Evolutionary conservation across 92 coral and sea anemone species (phyloP).

Genomic region (Umimayanthus chanpuru): DNA sequence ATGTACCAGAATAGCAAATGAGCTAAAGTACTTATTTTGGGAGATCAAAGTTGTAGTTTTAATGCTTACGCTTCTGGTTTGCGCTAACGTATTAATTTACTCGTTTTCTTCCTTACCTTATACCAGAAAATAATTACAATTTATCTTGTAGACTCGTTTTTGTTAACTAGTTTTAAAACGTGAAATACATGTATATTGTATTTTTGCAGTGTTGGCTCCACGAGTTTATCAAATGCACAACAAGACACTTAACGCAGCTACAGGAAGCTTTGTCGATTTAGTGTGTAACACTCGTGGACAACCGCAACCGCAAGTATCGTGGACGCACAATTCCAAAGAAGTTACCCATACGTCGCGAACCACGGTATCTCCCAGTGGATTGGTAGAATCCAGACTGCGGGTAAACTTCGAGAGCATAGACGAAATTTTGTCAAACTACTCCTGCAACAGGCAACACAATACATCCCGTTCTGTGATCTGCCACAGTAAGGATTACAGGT

Average conservation of each 20-base stretch:
- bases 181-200: neutral
- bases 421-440: slow-evolving; percentile 17
- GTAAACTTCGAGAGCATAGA: slow-evolving; percentile 48
- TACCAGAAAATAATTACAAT: too few relatives aligned
- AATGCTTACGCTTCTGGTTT: too few relatives aligned
- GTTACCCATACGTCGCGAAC: neutral
- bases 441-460: slow-evolving; percentile 13
- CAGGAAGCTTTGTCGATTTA: slow-evolving; percentile 18
- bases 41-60: too few relatives aligned
- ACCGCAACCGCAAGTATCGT: slow-evolving; percentile 16
- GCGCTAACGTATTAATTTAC: too few relatives aligned
- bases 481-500: slow-evolving; percentile 16
- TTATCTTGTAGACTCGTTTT: too few relatives aligned
- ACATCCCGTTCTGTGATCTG: slow-evolving; percentile 20
- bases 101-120: too few relatives aligned
- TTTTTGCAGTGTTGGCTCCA: slow-evolving; percentile 12
- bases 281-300: slow-evolving; percentile 26
- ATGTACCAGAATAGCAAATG: too few relatives aligned
- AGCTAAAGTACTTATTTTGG: too few relatives aligned
- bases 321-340: neutral
- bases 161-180: neutral
- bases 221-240: neutral
- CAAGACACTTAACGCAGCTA: neutral
- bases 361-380: slow-evolving; percentile 5
- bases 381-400: slow-evolving; percentile 43